Base-by-base conservation (phyloP, 2,888 invertebrate genomes). In the Rhorus exstirpatorius region DNA sequence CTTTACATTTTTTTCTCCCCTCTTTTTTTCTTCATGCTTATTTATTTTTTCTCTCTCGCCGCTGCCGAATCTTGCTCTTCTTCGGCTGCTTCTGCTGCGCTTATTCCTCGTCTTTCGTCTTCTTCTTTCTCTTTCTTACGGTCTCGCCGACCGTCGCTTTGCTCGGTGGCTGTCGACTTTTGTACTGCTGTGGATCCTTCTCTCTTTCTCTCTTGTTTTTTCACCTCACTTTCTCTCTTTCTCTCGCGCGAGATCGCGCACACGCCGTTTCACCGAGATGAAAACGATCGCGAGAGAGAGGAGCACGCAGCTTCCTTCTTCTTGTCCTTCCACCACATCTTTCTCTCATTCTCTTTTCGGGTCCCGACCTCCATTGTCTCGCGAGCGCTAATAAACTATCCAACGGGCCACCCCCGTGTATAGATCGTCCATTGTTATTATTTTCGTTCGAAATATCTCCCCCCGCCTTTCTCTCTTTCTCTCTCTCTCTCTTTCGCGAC, bases 351-450 rank as follows among this genome's bases (percentile, higher is more conserved):
- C 90, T 91, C 90, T 89, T 91, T 92, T 91, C 90, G 90, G 91
- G 92, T 92, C 92, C 87, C 90, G 92, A 92, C 91, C 92, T 91
- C 92, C 90, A 92, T 92, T 92, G 92, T 92, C 90, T 91, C 86
- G 87, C 83, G 88, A 90, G 88, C 91, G 89, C 92, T 92, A 91
- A 92, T 92, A 92, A 92, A 92, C 92, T 89, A 92, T 92, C 89
- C 89, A 83, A 85, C 87, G 84, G 91, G 90, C 90, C 90, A 90
- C 90, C 91, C 91, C 90, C 81, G 77, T 84, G 84, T 83, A 77
- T 81, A 83, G 78, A 81, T 83, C 77, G 31, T 61, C 81, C 76
- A 85, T 85, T 85, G 84, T 84, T 84, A 81, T 84, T 84, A 80
- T 85, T 79, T 83, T 83, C 55, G 14, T 63, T 71, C 75, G 44